Conservation (phyloP, 1,140 invertebrate genomes). For the Pseudoatta argentina region DNA sequence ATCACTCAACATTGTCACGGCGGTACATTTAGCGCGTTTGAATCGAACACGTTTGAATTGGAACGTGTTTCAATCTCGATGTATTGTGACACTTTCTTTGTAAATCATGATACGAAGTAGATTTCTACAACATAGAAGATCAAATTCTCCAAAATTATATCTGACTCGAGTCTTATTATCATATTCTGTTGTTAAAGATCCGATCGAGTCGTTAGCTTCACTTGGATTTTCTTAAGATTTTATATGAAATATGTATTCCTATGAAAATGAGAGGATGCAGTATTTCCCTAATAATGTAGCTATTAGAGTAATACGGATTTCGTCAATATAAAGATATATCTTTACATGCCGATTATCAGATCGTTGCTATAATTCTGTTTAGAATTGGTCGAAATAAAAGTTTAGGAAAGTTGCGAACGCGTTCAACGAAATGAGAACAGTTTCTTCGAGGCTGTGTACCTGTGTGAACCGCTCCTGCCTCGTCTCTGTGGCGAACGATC, state of each 20-base stretch:
- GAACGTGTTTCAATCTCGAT: neutral
- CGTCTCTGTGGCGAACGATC: constrained; percentile 64
- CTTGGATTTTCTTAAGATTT: neutral
- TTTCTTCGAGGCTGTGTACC: constrained; percentile 63
- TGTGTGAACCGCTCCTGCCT: constrained; percentile 69
- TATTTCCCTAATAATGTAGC: neutral
- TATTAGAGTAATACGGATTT: neutral
- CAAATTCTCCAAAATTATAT: neutral
- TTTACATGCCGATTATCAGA: neutral
- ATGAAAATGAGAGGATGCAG: neutral
- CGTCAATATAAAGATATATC: neutral
- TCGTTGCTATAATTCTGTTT: neutral
- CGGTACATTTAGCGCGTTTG: neutral
- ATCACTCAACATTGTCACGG: neutral
- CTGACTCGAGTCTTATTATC: neutral
- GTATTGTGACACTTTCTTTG: neutral
- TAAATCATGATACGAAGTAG: neutral
- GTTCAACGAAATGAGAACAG: constrained; percentile 78
- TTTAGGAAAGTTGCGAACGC: constrained; percentile 4
- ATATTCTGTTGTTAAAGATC: neutral
- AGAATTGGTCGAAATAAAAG: neutral
- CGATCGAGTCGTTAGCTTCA: neutral
- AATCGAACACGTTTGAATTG: neutral
- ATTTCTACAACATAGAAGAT: neutral
- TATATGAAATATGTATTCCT: neutral